These are phyloP conservation scores for Trichonephila clavata DNA, from an alignment of 1,140 invertebrate species.

Conservation along the genomic window DNA sequence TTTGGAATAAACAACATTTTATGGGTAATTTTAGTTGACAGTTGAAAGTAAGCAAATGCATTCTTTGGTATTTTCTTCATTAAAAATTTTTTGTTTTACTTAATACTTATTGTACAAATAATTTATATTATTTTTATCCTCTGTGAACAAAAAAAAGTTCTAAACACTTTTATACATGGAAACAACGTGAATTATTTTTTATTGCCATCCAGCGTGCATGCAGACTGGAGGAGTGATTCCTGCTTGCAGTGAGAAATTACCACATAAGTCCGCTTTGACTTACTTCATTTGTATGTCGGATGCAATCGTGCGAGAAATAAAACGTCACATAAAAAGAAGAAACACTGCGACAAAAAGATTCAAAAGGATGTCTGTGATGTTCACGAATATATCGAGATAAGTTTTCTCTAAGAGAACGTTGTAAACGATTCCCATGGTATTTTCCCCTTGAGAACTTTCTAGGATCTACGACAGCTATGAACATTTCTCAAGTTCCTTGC, in stretches of 20 bases:
- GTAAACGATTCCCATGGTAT: conserved; percentile 46
- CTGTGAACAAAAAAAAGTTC: background rate
- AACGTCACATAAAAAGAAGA: conserved; percentile 6
- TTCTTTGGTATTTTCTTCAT: too few relatives aligned
- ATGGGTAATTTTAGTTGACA: too few relatives aligned
- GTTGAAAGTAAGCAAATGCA: too few relatives aligned
- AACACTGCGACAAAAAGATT: conserved; percentile 27
- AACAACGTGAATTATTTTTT: background rate
- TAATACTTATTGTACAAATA: too few relatives aligned
- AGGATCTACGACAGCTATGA: conserved; percentile 9
- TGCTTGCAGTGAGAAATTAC: background rate
- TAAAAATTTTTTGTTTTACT: too few relatives aligned
- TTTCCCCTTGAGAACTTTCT: conserved; percentile 34
- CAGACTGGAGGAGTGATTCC: background rate
- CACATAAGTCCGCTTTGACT: background rate
- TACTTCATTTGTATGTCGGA: background rate
- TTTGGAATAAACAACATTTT: too few relatives aligned
- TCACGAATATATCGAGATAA: conserved; percentile 28
- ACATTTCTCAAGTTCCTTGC: conserved; percentile 43
- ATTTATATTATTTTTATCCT: too few relatives aligned
- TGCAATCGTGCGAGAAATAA: conserved; percentile 24
- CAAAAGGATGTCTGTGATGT: conserved; percentile 38
- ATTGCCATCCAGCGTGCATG: background rate
- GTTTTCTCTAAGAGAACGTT: background rate
- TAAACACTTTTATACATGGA: background rate